Conservation (phyloP, 2,797 vertebrate genomes). For the Pangasius sanitwongsei region DNA sequence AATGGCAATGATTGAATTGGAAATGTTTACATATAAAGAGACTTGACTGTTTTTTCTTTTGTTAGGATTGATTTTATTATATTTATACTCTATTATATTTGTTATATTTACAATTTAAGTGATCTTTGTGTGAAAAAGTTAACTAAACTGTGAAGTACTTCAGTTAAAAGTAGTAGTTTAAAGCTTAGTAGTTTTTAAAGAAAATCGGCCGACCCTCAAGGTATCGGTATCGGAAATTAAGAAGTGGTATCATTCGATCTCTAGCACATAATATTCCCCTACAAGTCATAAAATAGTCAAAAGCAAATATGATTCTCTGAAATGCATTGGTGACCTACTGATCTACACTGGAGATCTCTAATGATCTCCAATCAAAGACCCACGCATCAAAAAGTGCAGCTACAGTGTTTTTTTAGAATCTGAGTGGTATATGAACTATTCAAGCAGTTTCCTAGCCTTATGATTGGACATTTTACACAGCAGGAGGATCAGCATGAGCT, state of each 20-base stretch:
- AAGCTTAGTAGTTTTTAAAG: too few species aligned
- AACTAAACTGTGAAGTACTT: too few species aligned
- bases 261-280: neutral
- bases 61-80: too few species aligned
- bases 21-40: neutral
- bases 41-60: neutral
- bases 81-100: too few species aligned
- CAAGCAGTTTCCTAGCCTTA: neutral
- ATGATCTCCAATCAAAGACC: neutral
- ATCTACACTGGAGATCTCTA: neutral
- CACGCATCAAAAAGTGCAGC: too few species aligned
- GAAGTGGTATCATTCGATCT: too few species aligned
- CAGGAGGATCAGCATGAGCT: neutral
- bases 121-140: too few species aligned
- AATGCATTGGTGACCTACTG: neutral
- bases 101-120: too few species aligned
- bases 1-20: neutral
- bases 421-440: neutral
- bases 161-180: too few species aligned
- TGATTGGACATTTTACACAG: neutral
- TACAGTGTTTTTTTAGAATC: neutral
- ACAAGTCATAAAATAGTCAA: neutral
- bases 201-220: too few species aligned
- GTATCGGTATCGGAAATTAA: too few species aligned
- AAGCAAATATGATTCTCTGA: neutral